Evolutionary conservation across 2,113 vertebrate species (phyloP).

Genomic region (Rattus rattus): DNA sequence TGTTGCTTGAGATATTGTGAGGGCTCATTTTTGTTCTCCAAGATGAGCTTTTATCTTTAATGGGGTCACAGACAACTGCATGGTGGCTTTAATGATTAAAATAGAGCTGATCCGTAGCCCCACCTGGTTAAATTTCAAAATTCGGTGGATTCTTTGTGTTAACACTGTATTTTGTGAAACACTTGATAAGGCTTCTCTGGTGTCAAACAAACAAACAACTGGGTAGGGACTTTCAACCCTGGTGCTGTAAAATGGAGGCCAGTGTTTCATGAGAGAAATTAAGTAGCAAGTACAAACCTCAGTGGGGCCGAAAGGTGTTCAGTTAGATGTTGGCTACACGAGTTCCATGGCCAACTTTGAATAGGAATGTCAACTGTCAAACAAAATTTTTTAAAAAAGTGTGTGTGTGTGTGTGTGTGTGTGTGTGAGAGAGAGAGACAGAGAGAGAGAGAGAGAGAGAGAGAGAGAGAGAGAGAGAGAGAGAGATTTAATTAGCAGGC

Average conservation of each 20-base stretch:
- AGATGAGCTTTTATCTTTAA: neutral
- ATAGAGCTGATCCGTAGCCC: neutral
- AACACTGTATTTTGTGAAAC: neutral
- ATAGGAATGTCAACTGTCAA: slow-evolving; percentile 14
- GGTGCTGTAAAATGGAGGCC: neutral
- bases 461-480: neutral
- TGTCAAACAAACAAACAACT: neutral
- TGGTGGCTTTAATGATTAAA: neutral
- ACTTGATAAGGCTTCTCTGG: neutral
- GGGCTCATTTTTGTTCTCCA: neutral
- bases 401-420: neutral
- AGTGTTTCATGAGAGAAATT: neutral
- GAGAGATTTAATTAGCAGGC: slow-evolving; percentile 19
- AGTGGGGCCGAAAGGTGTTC: neutral
- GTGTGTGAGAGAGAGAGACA: neutral
- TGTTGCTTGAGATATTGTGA: neutral
- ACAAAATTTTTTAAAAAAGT: neutral
- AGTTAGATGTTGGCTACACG: neutral
- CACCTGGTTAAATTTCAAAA: slow-evolving; percentile 9
- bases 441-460: neutral
- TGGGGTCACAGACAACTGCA: neutral
- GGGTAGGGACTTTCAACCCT: neutral
- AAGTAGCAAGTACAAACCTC: neutral
- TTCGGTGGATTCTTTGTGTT: neutral
- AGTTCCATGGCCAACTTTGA: neutral